A percentile compares a stretch with the other conserved stretches of the same genome.
Conservation (phyloP, 2,797 vertebrate species). For the Cirrhinus mrigala region DNA sequence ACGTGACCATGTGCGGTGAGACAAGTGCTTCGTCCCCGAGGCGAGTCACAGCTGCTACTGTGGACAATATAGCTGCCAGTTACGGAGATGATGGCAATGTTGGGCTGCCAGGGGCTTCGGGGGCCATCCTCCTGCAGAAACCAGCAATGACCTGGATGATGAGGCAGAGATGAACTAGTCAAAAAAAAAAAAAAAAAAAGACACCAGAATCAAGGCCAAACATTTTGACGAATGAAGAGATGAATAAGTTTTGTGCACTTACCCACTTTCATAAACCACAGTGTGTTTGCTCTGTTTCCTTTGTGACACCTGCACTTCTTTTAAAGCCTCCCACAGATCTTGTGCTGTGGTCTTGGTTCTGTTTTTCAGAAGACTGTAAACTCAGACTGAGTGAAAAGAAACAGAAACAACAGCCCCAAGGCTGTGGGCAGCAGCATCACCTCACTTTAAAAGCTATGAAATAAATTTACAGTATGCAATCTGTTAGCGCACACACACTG, state of each 20-base stretch:
- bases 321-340: neutral
- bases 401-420: constrained; percentile 9
- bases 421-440: constrained; percentile 28
- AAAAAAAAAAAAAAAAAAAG: neutral
- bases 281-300: neutral
- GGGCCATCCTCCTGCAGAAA: constrained; percentile 25
- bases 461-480: constrained; percentile 40
- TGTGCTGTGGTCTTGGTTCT: neutral
- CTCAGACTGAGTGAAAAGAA: constrained; percentile 8
- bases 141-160: constrained; percentile 31
- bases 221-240: neutral
- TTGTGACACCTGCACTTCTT: neutral
- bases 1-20: constrained; percentile 56
- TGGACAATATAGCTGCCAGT: constrained; percentile 43
- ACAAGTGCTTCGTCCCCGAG: constrained; percentile 32
- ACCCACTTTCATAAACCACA: neutral
- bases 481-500: constrained; percentile 19
- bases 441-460: constrained; percentile 40
- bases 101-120: neutral
- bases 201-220: constrained; percentile 4
- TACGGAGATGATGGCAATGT: constrained; percentile 4
- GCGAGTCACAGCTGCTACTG: constrained; percentile 49
- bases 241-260: neutral
- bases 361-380: constrained; percentile 2
- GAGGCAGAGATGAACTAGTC: neutral